Evolutionary conservation across 2,888 invertebrate genomes (phyloP), one percentile per base, ranked within the genome.

Genomic region (Megaustenia siamemsis): DNA sequence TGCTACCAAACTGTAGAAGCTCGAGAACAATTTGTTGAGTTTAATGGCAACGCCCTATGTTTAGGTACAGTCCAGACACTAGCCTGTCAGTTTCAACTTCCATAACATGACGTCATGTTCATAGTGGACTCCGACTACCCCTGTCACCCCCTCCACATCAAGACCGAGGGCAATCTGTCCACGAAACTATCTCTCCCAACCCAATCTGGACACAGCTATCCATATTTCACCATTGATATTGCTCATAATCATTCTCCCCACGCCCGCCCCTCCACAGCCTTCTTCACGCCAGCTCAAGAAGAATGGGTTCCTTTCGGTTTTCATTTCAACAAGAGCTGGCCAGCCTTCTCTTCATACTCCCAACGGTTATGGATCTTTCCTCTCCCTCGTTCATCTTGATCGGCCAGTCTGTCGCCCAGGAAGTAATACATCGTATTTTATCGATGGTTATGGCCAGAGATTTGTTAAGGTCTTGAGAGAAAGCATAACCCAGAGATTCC

Each of bases 401-500:
- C 63, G 78, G 78, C 40, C 60, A 56, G 32, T 53, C 78, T 43
- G 60, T 53, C 56, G 63, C 78, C 63, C 63, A 32, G 40, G 63
- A 66, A 28, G 78, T 53, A 78, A 78, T 78, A 78, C 78, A 63
- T 78, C 53, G 53, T 66, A 78, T 63, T 78, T 78, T 78, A 78
- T 78, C 78, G 78, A 63, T 45, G 63, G 78, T 78, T 78, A 78
- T 78, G 63, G 66, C 24, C 21, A n/a, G 78, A 78, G 78, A 78
- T 78, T 78, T 78, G 78, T 78, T 63, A 78, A 78, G 63, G 78
- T 78, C 78, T 78, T 78, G 78, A 78, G 78, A 63, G 81, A 71
- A 71, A 81, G 81, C 81, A 71, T 73, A 73, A 73, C 73, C 73
- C 73, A 5, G 73, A 73, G 73, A 45, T 73, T 73, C 73, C 49